Percentiles rank a stretch among this genome's conserved stretches.
Conservation (phyloP, 1,140 invertebrate genomes). For the Trichoplusia ni region DNA sequence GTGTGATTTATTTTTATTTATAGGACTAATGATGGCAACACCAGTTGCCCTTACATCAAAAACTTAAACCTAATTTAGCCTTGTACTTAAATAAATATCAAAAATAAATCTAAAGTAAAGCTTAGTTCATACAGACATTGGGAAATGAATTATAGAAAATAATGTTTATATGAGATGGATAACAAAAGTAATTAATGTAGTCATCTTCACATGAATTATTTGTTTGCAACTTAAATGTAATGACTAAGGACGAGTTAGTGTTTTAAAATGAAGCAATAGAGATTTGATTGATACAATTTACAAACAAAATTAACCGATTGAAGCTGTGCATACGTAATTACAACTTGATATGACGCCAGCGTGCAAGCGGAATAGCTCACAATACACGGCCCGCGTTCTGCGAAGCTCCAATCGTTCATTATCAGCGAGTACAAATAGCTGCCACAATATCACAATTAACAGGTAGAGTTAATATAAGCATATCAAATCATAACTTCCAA, state of each 20-base stretch:
- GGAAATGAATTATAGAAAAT: neutral
- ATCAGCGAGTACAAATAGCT: conserved; percentile 33
- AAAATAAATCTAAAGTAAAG: conserved; percentile 4
- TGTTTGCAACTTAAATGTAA: conserved; percentile 1
- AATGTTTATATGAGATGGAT: neutral
- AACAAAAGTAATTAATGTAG: neutral
- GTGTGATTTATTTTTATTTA: conserved; percentile 44
- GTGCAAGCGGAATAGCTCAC: neutral
- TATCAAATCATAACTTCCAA: no score
- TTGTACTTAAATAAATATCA: conserved; percentile 3
- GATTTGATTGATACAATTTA: neutral
- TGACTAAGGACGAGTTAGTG: conserved; percentile 9
- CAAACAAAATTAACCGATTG: neutral
- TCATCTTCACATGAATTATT: neutral
- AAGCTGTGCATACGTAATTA: neutral
- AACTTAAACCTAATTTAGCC: conserved; percentile 7
- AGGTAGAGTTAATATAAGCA: no score
- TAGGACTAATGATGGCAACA: neutral
- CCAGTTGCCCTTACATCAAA: neutral
- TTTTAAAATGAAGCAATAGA: neutral
- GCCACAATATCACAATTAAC: conserved; percentile 45
- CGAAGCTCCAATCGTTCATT: neutral
- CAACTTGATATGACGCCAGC: neutral
- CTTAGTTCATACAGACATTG: neutral
- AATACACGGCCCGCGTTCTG: neutral